phyloP scores from a whole-genome alignment of 2,113 vertebrate species.

The Electrona antarctica region DNA sequence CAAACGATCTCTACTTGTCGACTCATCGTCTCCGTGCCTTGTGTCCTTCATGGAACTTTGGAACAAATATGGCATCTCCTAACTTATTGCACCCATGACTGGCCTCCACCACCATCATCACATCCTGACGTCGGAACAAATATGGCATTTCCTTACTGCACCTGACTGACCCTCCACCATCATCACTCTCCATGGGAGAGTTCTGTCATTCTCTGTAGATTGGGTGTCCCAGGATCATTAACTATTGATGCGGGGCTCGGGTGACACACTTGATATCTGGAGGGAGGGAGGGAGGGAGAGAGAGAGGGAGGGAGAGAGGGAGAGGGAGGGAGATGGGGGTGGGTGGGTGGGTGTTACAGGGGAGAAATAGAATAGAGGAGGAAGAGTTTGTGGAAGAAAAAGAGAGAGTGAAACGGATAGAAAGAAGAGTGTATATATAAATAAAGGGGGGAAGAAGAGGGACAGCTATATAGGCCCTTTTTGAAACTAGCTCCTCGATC shows the following conservation, averaged over 20 bases:
- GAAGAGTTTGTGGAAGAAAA: not conserved
- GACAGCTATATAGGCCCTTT: too few species aligned
- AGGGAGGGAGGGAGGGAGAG: slow-evolving; percentile 5
- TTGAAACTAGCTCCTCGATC: too few species aligned
- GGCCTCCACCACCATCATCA: too few species aligned
- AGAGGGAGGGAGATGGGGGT: not conserved
- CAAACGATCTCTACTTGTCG: too few species aligned
- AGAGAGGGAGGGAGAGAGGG: not conserved
- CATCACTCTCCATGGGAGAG: slow-evolving; percentile 53
- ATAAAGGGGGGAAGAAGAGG: not conserved
- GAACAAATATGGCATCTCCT: not conserved
- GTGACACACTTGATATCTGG: slow-evolving; percentile 74
- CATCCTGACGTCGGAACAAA: too few species aligned
- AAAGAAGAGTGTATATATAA: not conserved
- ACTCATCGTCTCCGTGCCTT: too few species aligned
- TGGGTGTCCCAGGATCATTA: slow-evolving; percentile 75
- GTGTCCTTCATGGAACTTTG: too few species aligned
- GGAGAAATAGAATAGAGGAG: not conserved
- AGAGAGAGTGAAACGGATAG: not conserved
- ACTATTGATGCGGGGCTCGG: slow-evolving; percentile 76
- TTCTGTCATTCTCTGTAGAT: slow-evolving; percentile 70
- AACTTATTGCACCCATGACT: not conserved
- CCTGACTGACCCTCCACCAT: not conserved
- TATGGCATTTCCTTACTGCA: too few species aligned
- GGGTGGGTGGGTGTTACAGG: too few species aligned